These are phyloP conservation scores for Drosophila littoralis DNA, from an alignment of 1,140 invertebrate species.

Conservation along the genomic window DNA sequence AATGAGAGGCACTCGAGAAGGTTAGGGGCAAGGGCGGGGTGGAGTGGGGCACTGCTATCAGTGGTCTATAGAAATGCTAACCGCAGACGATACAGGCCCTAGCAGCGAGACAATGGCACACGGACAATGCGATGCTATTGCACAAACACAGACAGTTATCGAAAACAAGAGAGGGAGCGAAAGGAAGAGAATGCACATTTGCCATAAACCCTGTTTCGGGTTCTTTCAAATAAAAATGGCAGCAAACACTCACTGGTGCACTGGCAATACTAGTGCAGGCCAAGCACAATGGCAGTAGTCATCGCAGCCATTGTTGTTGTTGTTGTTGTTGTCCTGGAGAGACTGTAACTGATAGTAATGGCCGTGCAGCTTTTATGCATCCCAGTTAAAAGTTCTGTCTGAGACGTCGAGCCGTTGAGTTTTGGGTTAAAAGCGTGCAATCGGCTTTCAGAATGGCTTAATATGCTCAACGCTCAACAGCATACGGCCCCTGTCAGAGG, in stretches of 20 bases:
- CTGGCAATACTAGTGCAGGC: conserved; percentile 6
- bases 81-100: conserved; percentile 38
- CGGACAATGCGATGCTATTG: conserved; percentile 34
- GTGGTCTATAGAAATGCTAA: conserved; percentile 35
- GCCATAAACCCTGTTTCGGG: conserved; percentile 54
- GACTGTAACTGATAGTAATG: conserved; percentile 78
- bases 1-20: not conserved
- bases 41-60: not conserved
- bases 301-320: conserved; percentile 28
- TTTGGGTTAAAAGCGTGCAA: conserved; percentile 73
- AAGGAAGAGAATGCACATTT: conserved; percentile 62
- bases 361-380: conserved; percentile 67
- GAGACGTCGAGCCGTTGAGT: conserved; percentile 68
- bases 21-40: not conserved
- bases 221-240: conserved; percentile 74
- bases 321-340: conserved; percentile 31
- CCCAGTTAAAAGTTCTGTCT: conserved; percentile 75
- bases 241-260: conserved; percentile 68
- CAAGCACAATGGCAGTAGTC: conserved; percentile 47
- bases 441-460: conserved; percentile 65
- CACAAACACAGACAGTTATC: conserved; percentile 19
- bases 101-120: conserved; percentile 40
- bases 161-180: not conserved
- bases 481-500: conserved; percentile 4
- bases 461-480: conserved; percentile 49